A percentile compares a stretch with the other conserved stretches of the same genome.
phyloP scores from a whole-genome alignment of 2,888 invertebrate species.

The Eupithecia inturbata region DNA sequence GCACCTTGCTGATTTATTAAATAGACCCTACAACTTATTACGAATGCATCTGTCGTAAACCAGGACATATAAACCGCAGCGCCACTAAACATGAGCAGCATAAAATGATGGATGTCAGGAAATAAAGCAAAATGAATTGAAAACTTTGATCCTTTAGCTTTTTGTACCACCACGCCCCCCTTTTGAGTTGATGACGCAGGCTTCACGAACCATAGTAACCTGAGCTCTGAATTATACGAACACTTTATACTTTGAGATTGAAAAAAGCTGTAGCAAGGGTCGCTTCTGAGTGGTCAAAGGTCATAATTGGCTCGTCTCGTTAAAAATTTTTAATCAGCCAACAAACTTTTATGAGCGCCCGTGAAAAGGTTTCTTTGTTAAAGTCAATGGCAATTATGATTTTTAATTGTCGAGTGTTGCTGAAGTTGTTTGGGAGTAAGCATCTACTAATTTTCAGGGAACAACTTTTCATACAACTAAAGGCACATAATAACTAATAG shows the following conservation, averaged over 20 bases:
- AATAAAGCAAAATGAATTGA: slow-evolving; percentile 54
- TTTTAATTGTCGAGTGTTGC: slow-evolving; percentile 53
- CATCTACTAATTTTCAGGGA: slow-evolving; percentile 27
- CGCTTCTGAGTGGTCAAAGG: slow-evolving; percentile 47
- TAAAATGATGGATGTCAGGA: slow-evolving; percentile 53
- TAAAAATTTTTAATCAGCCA: slow-evolving; percentile 75
- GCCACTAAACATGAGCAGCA: slow-evolving; percentile 32
- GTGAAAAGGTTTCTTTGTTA: slow-evolving; percentile 73
- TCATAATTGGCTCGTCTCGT: slow-evolving; percentile 73
- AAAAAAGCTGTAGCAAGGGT: slow-evolving; percentile 34
- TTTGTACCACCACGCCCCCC: slow-evolving; percentile 68
- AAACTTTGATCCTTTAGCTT: slow-evolving; percentile 69
- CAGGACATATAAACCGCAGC: slow-evolving; percentile 21
- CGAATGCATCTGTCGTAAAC: slow-evolving; percentile 24
- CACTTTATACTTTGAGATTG: slow-evolving; percentile 21
- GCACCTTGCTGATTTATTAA: background rate
- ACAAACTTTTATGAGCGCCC: slow-evolving; percentile 73
- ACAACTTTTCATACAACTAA: background rate
- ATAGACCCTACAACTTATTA: background rate
- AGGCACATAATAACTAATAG: too few species aligned
- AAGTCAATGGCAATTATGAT: slow-evolving; percentile 65
- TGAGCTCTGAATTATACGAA: slow-evolving; percentile 37
- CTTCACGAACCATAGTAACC: slow-evolving; percentile 44
- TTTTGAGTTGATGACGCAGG: slow-evolving; percentile 67
- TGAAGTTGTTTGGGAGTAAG: slow-evolving; percentile 31